A percentile compares a stretch with the other conserved stretches of the same genome.
These are phyloP conservation scores for Colinus virginianus DNA, from an alignment of 2,113 vertebrate species.

Conservation along the genomic window DNA sequence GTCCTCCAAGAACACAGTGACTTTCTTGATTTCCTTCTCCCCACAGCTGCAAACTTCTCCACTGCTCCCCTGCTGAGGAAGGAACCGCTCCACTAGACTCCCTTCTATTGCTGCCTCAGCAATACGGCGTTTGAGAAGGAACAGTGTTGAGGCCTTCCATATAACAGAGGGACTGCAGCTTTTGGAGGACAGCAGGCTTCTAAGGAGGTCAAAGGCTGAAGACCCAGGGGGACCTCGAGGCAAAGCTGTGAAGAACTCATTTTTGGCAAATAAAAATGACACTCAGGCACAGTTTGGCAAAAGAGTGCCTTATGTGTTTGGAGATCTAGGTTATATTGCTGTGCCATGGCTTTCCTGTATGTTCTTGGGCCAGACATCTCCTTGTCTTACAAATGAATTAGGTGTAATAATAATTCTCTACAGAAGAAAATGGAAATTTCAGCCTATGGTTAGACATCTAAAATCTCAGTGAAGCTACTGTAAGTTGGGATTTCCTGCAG, in stretches of 20 bases:
- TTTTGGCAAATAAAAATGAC: background rate
- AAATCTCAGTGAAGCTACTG: background rate
- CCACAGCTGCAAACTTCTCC: background rate
- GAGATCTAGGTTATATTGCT: background rate
- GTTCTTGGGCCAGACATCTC: background rate
- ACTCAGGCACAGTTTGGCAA: background rate
- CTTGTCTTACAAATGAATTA: background rate
- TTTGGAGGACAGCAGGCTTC: background rate
- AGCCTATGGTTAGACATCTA: background rate
- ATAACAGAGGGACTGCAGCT: background rate
- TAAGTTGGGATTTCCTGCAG: background rate
- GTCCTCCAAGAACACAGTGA: background rate
- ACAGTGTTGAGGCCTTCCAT: background rate
- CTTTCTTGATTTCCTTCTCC: constrained; percentile 3
- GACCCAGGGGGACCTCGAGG: background rate
- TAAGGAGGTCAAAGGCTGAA: background rate
- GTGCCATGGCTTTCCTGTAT: background rate
- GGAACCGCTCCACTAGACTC: background rate
- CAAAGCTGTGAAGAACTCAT: background rate
- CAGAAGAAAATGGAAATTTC: background rate
- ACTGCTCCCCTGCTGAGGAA: background rate
- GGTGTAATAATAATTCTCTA: background rate
- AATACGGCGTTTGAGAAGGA: background rate
- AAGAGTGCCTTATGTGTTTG: background rate
- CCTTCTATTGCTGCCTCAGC: background rate